A percentile compares a stretch with the other conserved stretches of the same genome.
Conservation (phyloP, 2,113 vertebrate genomes). For the Notothenia coriiceps region DNA sequence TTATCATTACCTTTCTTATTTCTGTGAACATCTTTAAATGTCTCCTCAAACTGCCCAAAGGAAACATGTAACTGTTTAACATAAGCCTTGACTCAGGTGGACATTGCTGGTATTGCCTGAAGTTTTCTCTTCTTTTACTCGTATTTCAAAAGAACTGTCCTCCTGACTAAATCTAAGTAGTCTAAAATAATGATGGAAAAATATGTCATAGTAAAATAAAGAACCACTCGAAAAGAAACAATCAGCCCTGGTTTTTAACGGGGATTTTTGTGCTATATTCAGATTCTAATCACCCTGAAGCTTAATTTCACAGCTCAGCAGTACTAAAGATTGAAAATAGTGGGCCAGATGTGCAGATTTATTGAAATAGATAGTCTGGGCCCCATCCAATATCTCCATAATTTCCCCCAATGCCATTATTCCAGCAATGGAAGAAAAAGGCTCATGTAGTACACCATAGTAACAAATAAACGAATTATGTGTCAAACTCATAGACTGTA, state of each 20-base stretch:
- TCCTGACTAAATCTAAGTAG: too few species aligned
- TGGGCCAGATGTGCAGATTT: constrained; percentile 65
- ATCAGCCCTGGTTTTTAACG: constrained; percentile 8
- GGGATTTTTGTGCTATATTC: constrained; percentile 41
- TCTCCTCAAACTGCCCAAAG: too few species aligned
- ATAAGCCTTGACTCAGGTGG: too few species aligned
- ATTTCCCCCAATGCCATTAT: constrained; percentile 9
- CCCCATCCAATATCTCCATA: constrained; percentile 32
- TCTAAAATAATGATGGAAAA: too few species aligned
- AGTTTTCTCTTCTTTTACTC: too few species aligned
- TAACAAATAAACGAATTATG: not conserved
- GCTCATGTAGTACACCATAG: not conserved
- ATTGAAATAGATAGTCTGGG: constrained; percentile 55
- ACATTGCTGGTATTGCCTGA: too few species aligned
- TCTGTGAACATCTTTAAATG: too few species aligned
- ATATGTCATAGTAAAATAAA: not conserved
- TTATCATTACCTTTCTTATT: too few species aligned
- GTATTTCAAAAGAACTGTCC: too few species aligned
- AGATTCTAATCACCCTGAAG: constrained; percentile 57
- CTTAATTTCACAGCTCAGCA: constrained; percentile 81
- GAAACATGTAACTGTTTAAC: too few species aligned
- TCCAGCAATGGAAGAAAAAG: constrained; percentile 20
- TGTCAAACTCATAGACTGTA: not conserved
- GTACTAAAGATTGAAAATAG: constrained; percentile 70
- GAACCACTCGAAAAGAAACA: not conserved